These are phyloP conservation scores for Euzetes globulus DNA, from an alignment of 2,888 invertebrate genomes.

Conservation along the genomic window DNA sequence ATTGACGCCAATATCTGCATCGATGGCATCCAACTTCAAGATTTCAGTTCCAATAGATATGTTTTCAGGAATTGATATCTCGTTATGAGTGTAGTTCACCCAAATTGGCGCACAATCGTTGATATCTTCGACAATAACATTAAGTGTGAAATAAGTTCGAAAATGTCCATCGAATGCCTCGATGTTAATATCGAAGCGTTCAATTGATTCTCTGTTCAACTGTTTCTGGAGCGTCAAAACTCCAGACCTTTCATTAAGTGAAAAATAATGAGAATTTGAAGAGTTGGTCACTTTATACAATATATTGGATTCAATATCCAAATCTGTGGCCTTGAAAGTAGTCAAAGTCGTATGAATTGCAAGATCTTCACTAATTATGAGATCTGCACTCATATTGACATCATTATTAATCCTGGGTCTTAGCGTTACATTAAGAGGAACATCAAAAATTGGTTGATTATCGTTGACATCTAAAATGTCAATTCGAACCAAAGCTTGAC, in stretches of 20 bases:
- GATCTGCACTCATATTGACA: background rate
- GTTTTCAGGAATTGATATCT: constrained; percentile 69
- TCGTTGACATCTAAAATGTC: constrained; percentile 85
- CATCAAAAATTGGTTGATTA: constrained; percentile 58
- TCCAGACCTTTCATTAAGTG: constrained; percentile 79
- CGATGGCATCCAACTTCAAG: constrained; percentile 73
- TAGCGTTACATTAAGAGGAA: constrained; percentile 28
- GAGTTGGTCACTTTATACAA: constrained; percentile 66
- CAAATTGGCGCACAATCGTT: constrained; percentile 62
- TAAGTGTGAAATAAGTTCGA: constrained; percentile 52
- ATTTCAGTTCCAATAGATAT: constrained; percentile 73
- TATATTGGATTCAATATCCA: constrained; percentile 75
- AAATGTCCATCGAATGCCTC: constrained; percentile 74
- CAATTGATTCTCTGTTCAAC: constrained; percentile 74
- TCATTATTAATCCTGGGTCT: background rate
- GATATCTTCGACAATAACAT: constrained; percentile 87
- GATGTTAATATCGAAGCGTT: constrained; percentile 67
- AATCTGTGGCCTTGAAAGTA: constrained; percentile 50
- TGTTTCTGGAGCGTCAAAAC: constrained; percentile 66
- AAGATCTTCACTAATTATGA: constrained; percentile 36
- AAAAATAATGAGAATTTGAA: constrained; percentile 56
- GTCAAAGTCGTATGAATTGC: constrained; percentile 53
- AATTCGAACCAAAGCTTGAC: constrained; percentile 79
- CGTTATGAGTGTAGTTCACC: constrained; percentile 49
- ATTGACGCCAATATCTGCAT: constrained; percentile 76